phyloP scores from a whole-genome alignment of 2,113 vertebrate genomes.

The Myrmophylax atrothorax region DNA sequence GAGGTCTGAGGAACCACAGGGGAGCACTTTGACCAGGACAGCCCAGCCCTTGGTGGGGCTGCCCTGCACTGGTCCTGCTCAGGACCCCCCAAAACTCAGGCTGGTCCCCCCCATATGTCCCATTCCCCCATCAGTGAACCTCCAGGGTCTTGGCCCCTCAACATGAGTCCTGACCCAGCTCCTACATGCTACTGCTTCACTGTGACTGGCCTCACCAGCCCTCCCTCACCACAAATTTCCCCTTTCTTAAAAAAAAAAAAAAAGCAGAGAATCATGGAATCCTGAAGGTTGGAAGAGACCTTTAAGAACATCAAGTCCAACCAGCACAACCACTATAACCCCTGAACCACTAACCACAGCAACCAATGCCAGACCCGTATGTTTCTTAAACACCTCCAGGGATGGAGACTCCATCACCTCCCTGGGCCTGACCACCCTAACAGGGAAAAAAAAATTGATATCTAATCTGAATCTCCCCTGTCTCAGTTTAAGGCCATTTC shows the following conservation, averaged over 20 bases:
- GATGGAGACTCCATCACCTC: neutral
- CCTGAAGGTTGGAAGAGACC: neutral
- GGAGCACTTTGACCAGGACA: neutral
- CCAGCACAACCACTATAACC: neutral
- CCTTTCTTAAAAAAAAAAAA: neutral
- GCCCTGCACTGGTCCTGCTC: neutral
- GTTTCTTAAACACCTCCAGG: neutral
- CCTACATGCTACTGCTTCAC: too few species aligned
- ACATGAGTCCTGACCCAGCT: neutral
- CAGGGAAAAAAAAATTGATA: neutral
- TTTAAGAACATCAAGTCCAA: neutral
- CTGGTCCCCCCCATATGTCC: accelerated
- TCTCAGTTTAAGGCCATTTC: neutral
- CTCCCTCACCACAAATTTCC: neutral
- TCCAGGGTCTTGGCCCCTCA: neutral
- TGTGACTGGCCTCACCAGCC: neutral
- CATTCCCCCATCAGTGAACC: neutral
- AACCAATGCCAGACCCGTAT: neutral
- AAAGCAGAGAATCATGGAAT: neutral
- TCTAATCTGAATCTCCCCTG: neutral
- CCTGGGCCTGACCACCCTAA: neutral
- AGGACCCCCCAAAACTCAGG: neutral
- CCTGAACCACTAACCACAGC: neutral
- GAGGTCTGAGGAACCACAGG: neutral
- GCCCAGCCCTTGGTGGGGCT: neutral